phyloP scores from a whole-genome alignment of 2,797 vertebrate species.

The Coilia nasus region DNA sequence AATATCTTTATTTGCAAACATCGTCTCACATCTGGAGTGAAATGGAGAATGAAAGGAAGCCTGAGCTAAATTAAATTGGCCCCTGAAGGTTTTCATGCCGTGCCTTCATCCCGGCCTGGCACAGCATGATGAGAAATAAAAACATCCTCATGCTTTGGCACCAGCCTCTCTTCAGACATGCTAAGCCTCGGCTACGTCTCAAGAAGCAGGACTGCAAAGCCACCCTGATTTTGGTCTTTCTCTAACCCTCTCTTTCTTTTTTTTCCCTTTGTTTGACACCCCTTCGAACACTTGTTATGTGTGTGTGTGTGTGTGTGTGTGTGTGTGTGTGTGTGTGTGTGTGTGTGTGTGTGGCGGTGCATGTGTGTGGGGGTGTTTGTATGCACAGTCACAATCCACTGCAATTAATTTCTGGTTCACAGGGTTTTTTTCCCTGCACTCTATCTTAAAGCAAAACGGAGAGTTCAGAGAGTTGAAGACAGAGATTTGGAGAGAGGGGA shows the following conservation, averaged over 20 bases:
- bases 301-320: neutral
- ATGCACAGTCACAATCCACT: too few relatives aligned
- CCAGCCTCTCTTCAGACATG: neutral
- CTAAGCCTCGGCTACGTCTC: neutral
- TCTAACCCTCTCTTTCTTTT: neutral
- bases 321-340: conserved; percentile 7
- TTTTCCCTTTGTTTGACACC: neutral
- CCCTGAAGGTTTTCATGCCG: neutral
- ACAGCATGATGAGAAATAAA: neutral
- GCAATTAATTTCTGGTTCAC: too few relatives aligned
- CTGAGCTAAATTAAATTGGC: neutral
- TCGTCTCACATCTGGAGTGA: neutral
- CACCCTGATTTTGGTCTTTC: neutral
- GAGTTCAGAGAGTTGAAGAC: too few relatives aligned
- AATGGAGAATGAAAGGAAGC: neutral
- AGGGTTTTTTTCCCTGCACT: too few relatives aligned
- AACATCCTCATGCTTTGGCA: neutral
- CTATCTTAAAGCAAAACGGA: too few relatives aligned
- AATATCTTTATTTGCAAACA: conserved; percentile 12
- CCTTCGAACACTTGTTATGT: neutral
- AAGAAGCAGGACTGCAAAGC: neutral
- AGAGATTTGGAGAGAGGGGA: too few relatives aligned
- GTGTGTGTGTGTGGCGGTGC: neutral
- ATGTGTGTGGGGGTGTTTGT: neutral
- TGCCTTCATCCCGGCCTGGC: neutral